Conservation (phyloP, 2,113 vertebrate genomes). For the Trematomus loennbergii region DNA sequence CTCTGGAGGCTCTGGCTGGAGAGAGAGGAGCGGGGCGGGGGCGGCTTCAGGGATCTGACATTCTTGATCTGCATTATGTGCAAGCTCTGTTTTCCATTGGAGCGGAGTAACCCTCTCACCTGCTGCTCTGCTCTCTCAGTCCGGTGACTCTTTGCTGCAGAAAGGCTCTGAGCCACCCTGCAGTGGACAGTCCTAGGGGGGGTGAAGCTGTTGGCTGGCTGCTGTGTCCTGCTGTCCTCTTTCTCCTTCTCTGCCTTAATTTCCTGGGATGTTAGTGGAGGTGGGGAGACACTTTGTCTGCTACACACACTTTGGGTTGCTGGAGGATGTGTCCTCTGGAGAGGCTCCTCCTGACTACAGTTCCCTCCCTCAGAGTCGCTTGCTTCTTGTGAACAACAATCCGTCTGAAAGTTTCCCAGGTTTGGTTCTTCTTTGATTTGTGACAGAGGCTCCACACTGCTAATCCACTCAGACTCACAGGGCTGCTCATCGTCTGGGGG, state of each 20-base stretch:
- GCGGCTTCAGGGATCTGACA: conserved; percentile 33
- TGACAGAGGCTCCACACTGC: conserved; percentile 33
- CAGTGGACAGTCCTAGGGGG: neutral
- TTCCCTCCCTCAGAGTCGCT: conserved; percentile 23
- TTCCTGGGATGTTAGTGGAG: neutral
- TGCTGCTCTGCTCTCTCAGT: conserved; percentile 13
- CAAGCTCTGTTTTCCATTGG: conserved; percentile 31
- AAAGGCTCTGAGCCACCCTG: conserved; percentile 5
- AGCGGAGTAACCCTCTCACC: conserved; percentile 12
- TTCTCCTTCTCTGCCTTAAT: conserved; percentile 49
- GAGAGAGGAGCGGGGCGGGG: conserved; percentile 41
- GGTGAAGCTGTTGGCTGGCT: neutral
- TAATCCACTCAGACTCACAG: conserved; percentile 46
- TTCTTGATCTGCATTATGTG: conserved; percentile 50
- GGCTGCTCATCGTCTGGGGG: conserved; percentile 21
- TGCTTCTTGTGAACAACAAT: neutral
- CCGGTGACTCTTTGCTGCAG: neutral
- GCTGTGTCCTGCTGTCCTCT: conserved; percentile 16
- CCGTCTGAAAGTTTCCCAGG: neutral
- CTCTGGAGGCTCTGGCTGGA: conserved; percentile 58
- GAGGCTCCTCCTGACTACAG: conserved; percentile 9
- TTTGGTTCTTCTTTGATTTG: conserved; percentile 66
- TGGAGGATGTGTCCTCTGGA: neutral
- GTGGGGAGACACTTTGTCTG: conserved; percentile 17
- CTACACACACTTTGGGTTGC: conserved; percentile 7